Evolutionary conservation across 2,888 invertebrate genomes (phyloP).

Genomic region (Eucriotettix oculatus): DNA sequence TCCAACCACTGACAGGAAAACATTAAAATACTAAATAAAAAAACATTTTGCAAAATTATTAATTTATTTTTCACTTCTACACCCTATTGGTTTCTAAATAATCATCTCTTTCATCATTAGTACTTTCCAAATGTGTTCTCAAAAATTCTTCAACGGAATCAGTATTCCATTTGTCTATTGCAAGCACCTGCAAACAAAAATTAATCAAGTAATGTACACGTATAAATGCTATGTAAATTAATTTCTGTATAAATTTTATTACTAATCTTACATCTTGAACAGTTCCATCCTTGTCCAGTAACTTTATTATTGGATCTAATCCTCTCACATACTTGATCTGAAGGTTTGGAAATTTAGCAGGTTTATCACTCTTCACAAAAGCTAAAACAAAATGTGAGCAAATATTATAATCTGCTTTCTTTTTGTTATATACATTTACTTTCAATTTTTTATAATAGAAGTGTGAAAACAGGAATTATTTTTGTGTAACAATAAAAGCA

Average conservation of each 20-base stretch:
- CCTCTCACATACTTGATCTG: slow-evolving; percentile 86
- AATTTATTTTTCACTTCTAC: slow-evolving; percentile 6
- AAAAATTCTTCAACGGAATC: slow-evolving; percentile 95
- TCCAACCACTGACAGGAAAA: no score
- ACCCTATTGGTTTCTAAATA: slow-evolving; percentile 18
- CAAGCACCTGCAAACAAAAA: slow-evolving; percentile 39
- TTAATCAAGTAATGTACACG: not conserved
- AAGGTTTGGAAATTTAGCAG: slow-evolving; percentile 78
- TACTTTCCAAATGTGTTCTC: slow-evolving; percentile 54
- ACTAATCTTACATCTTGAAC: slow-evolving; percentile 42
- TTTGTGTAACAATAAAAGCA: no score
- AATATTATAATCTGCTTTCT: no score
- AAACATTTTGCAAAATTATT: no score
- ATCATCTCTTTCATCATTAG: slow-evolving; percentile 14
- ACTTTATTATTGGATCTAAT: slow-evolving; percentile 82
- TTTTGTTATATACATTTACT: no score
- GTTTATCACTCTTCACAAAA: slow-evolving; percentile 86
- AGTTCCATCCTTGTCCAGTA: slow-evolving; percentile 69
- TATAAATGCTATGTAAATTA: not conserved
- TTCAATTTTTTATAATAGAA: no score
- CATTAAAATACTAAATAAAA: no score
- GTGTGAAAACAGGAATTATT: no score
- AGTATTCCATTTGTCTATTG: slow-evolving; percentile 97
- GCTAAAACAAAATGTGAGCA: slow-evolving; percentile 34
- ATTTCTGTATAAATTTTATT: not conserved